A percentile compares a stretch with the other conserved stretches of the same genome.
phyloP scores from a whole-genome alignment of 2,888 invertebrate genomes.

The Panopea generosa region DNA sequence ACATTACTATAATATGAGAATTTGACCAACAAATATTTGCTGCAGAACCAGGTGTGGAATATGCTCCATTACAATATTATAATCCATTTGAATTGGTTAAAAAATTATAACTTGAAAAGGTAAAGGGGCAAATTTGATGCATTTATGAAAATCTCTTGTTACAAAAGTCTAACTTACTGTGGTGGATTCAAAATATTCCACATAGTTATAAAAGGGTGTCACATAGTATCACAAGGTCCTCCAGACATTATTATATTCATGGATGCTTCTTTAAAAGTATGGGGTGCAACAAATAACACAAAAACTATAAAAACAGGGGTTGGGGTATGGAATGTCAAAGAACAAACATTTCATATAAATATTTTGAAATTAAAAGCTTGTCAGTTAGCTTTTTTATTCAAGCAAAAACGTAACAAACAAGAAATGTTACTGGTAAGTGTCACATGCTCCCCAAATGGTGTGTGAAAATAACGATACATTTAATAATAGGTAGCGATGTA shows the following conservation, averaged over 20 bases:
- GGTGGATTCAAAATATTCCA: constrained; percentile 6
- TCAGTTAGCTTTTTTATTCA: constrained; percentile 13
- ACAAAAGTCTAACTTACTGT: no score
- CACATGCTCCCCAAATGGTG: no score
- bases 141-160: no score
- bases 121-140: constrained; percentile 19
- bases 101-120: constrained; percentile 34
- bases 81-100: constrained; percentile 55
- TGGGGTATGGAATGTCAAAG: constrained; percentile 31
- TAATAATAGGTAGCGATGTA: no score
- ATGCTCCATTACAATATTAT: constrained; percentile 51
- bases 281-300: constrained; percentile 16
- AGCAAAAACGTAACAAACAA: constrained; percentile 10
- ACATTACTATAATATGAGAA: constrained; percentile 42
- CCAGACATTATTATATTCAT: constrained; percentile 8
- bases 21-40: constrained; percentile 53
- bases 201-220: not conserved
- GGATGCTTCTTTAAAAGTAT: constrained; percentile 12
- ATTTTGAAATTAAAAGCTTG: constrained; percentile 22
- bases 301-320: not conserved
- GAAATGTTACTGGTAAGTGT: no score
- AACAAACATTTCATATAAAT: constrained; percentile 36
- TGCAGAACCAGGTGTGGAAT: constrained; percentile 48
- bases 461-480: no score
- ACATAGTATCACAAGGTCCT: no score